A percentile compares a stretch with the other conserved stretches of the same genome.
Evolutionary conservation across 2,888 invertebrate species (phyloP).

Genomic region (Odontomyia ornata): DNA sequence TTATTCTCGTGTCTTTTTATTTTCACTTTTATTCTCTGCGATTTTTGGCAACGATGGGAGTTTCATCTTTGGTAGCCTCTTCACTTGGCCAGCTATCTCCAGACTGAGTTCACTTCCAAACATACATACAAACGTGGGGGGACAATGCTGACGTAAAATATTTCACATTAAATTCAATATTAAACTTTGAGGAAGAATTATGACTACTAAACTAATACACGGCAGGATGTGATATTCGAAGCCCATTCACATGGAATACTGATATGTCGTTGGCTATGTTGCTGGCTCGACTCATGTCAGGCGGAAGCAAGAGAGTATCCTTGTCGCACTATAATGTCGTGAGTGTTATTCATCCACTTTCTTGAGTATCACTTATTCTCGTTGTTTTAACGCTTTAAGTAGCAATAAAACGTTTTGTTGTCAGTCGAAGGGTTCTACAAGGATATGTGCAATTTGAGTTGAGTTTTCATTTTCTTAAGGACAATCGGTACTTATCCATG

Average conservation of each 20-base stretch:
- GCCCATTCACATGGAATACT: slow-evolving; percentile 37
- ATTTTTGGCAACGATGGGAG: slow-evolving; percentile 2
- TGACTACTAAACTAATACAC: slow-evolving; percentile 41
- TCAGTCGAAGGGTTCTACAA: background rate
- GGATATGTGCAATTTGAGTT: slow-evolving; percentile 18
- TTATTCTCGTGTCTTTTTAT: too few species aligned
- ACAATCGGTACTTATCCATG: slow-evolving; percentile 5
- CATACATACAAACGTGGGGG: background rate
- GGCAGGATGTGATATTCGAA: slow-evolving; percentile 4
- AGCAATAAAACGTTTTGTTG: slow-evolving; percentile 45
- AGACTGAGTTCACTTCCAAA: background rate
- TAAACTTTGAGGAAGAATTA: slow-evolving; percentile 50
- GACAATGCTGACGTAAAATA: slow-evolving; percentile 49
- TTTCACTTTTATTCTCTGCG: background rate
- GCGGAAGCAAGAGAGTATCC: background rate
- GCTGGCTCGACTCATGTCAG: background rate
- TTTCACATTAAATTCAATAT: slow-evolving; percentile 51
- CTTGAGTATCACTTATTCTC: slow-evolving; percentile 45
- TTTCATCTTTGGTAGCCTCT: too few species aligned
- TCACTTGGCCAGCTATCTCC: too few species aligned
- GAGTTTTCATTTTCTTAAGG: slow-evolving; percentile 16
- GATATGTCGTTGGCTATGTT: slow-evolving; percentile 13
- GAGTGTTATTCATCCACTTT: slow-evolving; percentile 47
- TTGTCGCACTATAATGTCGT: slow-evolving; percentile 24
- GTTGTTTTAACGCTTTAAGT: slow-evolving; percentile 44